Percentiles rank a stretch among this genome's conserved stretches.
These are phyloP conservation scores for Jordanella pulchra DNA, from an alignment of 2,797 vertebrate species.

Conservation along the genomic window DNA sequence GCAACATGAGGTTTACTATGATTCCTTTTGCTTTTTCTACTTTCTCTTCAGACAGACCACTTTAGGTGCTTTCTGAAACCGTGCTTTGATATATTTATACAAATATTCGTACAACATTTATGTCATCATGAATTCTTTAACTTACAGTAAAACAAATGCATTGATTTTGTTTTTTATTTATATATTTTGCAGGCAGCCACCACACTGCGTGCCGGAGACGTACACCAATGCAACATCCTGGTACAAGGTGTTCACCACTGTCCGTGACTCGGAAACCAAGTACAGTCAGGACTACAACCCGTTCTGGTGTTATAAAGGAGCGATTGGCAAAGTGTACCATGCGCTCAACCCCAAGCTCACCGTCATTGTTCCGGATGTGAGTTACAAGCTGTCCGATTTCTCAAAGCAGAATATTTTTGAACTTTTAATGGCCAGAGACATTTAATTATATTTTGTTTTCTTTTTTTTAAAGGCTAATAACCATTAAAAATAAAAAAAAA, in stretches of 20 bases:
- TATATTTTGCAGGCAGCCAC: slow-evolving; percentile 85
- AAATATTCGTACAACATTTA: background rate
- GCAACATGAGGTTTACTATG: background rate
- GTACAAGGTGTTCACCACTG: slow-evolving; percentile 98
- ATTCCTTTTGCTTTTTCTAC: background rate
- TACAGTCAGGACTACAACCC: slow-evolving; percentile 98
- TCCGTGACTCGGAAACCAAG: slow-evolving; percentile 92
- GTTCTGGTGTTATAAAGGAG: slow-evolving; percentile 99
- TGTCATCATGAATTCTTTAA: background rate
- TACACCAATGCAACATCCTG: slow-evolving; percentile 95
- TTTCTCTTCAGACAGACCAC: background rate
- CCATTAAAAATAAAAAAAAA: background rate
- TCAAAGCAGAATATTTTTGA: background rate
- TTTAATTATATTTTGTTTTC: background rate
- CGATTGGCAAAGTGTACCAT: slow-evolving; percentile 97
- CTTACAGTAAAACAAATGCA: background rate
- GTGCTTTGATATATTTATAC: background rate
- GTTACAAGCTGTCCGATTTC: slow-evolving; percentile 48
- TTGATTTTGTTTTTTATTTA: slow-evolving; percentile 8
- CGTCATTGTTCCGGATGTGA: slow-evolving; percentile 96
- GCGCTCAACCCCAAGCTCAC: slow-evolving; percentile 96
- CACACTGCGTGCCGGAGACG: slow-evolving; percentile 93
- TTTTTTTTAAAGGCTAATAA: background rate
- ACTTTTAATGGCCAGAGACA: background rate
- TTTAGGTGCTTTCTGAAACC: background rate